Percentiles rank a stretch among this genome's conserved stretches.
Conservation (phyloP, 2,797 vertebrate genomes). For the Serranus cabrilla region DNA sequence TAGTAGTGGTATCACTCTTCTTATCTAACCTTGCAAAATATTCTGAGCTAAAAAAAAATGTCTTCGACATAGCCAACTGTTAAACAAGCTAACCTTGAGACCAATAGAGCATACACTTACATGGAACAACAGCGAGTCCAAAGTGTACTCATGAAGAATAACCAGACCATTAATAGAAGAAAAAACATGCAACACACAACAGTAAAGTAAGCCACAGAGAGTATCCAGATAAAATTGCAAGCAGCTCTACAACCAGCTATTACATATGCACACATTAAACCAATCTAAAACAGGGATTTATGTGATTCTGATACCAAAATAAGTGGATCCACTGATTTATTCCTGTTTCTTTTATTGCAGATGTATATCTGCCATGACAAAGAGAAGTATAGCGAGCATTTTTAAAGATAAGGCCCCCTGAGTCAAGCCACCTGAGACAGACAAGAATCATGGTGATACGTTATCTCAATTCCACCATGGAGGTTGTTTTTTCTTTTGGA, state of each 20-base stretch:
- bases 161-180: not conserved
- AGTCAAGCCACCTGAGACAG: slow-evolving; percentile 46
- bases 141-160: not conserved
- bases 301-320: not conserved
- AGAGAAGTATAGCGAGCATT: slow-evolving; percentile 35
- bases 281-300: slow-evolving; percentile 14
- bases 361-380: slow-evolving; percentile 47
- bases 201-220: not conserved
- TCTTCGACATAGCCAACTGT: no score
- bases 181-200: slow-evolving; percentile 1
- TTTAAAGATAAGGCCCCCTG: slow-evolving; percentile 38
- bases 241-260: slow-evolving; percentile 3
- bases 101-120: not conserved
- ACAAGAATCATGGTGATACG: slow-evolving; percentile 51
- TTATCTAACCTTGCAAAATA: no score
- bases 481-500: slow-evolving; percentile 45
- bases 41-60: no score
- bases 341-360: slow-evolving; percentile 11
- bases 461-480: slow-evolving; percentile 36
- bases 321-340: slow-evolving; percentile 18
- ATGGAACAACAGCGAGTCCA: not conserved
- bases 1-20: no score
- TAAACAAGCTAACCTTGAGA: slow-evolving; percentile 2
- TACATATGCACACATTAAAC: not conserved
- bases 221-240: not conserved